A percentile compares a stretch with the other conserved stretches of the same genome.
These are phyloP conservation scores for Leptodactylus fallax DNA, from an alignment of 2,797 vertebrate species.

Conservation along the genomic window DNA sequence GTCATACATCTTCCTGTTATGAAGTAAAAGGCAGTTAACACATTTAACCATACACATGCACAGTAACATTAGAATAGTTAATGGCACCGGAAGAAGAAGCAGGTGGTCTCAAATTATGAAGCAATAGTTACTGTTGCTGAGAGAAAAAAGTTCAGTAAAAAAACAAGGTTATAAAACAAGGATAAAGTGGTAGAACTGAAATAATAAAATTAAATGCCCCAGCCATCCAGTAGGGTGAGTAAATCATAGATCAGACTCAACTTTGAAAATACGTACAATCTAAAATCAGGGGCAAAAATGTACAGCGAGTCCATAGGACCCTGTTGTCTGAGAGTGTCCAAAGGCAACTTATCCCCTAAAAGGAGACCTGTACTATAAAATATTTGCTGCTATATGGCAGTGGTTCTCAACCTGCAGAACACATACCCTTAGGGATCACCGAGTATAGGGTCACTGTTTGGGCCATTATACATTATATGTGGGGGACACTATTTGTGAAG, in stretches of 20 bases:
- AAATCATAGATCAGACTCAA: not conserved
- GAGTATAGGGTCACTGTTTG: too few species aligned
- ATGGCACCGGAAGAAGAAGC: conserved; percentile 1
- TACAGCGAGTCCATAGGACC: not conserved
- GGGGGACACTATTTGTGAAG: too few species aligned
- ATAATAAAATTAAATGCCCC: too few species aligned
- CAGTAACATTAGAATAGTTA: not conserved
- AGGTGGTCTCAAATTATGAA: not conserved
- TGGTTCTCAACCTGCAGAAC: too few species aligned
- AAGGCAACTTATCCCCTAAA: not conserved
- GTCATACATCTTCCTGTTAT: conserved; percentile 57
- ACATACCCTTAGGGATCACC: too few species aligned
- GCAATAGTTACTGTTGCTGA: not conserved
- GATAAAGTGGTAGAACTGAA: too few species aligned
- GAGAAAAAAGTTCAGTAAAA: not conserved
- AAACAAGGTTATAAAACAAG: not conserved
- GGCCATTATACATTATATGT: too few species aligned
- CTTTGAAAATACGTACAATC: not conserved
- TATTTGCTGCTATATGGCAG: too few species aligned
- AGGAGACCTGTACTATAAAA: not conserved
- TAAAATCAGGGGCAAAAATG: not conserved
- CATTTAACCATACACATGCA: not conserved
- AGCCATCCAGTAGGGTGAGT: too few species aligned
- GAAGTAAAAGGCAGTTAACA: not conserved
- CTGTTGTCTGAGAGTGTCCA: not conserved